Conservation (phyloP, 1,140 invertebrate species). For the Armadillidium nasatum region DNA sequence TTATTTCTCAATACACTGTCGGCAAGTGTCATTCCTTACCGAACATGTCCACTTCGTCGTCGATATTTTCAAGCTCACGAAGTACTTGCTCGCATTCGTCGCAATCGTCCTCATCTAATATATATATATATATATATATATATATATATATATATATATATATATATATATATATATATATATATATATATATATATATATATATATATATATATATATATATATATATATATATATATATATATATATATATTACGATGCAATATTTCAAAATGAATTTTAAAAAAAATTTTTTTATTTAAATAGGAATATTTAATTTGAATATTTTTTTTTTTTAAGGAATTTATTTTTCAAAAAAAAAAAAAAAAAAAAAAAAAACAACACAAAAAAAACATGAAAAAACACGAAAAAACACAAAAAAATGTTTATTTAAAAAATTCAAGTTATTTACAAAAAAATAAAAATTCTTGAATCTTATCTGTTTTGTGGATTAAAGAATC, state of each 20-base stretch:
- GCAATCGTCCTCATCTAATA: slow-evolving; percentile 78
- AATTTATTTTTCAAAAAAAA: too few species aligned
- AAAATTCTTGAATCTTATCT: too few species aligned
- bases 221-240: not conserved
- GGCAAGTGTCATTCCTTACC: slow-evolving; percentile 52
- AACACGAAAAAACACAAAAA: too few species aligned
- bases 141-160: not conserved
- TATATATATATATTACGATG: not conserved
- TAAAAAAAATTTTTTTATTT: slow-evolving; percentile 21
- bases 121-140: slow-evolving; percentile 38
- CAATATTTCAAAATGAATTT: not conserved
- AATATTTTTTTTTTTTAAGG: too few species aligned
- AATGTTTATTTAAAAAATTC: too few species aligned
- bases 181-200: not conserved
- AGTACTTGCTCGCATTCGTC: slow-evolving; percentile 82
- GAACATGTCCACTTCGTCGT: slow-evolving; percentile 85
- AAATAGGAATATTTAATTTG: not conserved
- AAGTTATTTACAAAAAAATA: too few species aligned
- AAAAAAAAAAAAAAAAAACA: too few species aligned
- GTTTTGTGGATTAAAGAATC: too few species aligned
- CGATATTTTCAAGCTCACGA: slow-evolving; percentile 83
- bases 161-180: not conserved
- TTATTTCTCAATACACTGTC: not conserved
- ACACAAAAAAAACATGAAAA: too few species aligned
- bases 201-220: not conserved